phyloP scores from a whole-genome alignment of 2,113 vertebrate species.

The Argyrosomus japonicus region DNA sequence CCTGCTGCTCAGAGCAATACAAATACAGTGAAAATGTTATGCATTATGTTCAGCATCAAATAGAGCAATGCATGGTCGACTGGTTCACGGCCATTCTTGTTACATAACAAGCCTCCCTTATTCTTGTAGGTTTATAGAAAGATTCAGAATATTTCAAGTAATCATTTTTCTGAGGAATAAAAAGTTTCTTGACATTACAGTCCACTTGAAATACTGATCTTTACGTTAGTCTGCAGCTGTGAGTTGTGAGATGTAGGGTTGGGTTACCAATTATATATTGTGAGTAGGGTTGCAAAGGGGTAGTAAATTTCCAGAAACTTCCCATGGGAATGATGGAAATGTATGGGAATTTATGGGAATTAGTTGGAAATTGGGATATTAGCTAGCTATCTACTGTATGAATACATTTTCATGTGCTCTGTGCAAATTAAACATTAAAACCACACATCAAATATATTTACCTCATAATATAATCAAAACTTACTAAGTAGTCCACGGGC shows the following conservation, averaged over 20 bases:
- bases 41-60: slow-evolving; percentile 38
- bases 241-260: neutral
- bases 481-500: too few relatives aligned
- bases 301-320: too few relatives aligned
- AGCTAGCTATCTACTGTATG: too few relatives aligned
- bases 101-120: slow-evolving; percentile 44
- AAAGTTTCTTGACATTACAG: neutral
- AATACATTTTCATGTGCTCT: too few relatives aligned
- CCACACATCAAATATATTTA: too few relatives aligned
- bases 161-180: neutral
- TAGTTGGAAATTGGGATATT: too few relatives aligned
- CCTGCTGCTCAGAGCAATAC: slow-evolving; percentile 58
- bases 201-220: neutral
- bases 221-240: neutral
- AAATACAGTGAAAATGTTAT: slow-evolving; percentile 49
- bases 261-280: too few relatives aligned
- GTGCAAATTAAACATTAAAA: too few relatives aligned
- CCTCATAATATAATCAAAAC: too few relatives aligned
- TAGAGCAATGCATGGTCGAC: slow-evolving; percentile 21
- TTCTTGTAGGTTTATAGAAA: neutral
- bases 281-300: too few relatives aligned
- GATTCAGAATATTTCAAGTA: neutral
- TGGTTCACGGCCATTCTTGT: slow-evolving; percentile 11
- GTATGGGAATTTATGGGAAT: too few relatives aligned
- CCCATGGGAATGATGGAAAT: too few relatives aligned